Evolutionary conservation across 2,888 invertebrate species (phyloP), one percentile per base, ranked within the genome.

Genomic region (Tortrix viridana): DNA sequence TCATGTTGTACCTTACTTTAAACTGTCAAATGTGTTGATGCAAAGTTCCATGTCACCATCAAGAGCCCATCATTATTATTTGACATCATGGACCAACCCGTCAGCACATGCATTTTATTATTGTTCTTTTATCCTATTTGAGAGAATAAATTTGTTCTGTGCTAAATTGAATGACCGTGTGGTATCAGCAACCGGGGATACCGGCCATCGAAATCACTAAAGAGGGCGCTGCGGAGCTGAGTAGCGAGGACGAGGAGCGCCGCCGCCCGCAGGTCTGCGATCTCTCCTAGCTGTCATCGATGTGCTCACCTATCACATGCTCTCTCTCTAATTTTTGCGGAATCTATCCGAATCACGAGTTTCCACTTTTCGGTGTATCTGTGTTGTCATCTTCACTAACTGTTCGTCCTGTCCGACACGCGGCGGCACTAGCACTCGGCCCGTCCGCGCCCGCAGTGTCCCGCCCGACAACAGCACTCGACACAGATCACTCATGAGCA

Each of bases 121-220:
- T 81, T 81, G 75, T 82, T 80, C 74, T 84, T 74, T 80, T 79
- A 78, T 80, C 79, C 79, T 79, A 75, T 74, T 82, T 80, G 72
- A 77, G 72, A 77, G 62, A 76, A 69, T 68, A 69, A 70, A 72
- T 69, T 75, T 77, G 74, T 77, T 77, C 71, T 79, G 69, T 84
- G 77, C 73, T 85, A 84, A 83, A 84, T 83, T 88, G 84, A 89
- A 89, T 89, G 83, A 89, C 82, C 84, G 74, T 90, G 83, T 89
- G 89, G 89, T 89, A 83, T 88, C 81, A 92, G 92, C 91, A 92
- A 88, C 92, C 92, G 82, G 92, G 93, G 86, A 92, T 93, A 88
- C 93, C 93, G 80, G 92, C 93, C 86, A 93, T 93, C 88, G 96
- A 96, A 94, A 96, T 97, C 87, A 96, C 96, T 83, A 96, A 96